These are phyloP conservation scores for Tachina fera DNA, from an alignment of 2,888 invertebrate genomes.

Conservation along the genomic window DNA sequence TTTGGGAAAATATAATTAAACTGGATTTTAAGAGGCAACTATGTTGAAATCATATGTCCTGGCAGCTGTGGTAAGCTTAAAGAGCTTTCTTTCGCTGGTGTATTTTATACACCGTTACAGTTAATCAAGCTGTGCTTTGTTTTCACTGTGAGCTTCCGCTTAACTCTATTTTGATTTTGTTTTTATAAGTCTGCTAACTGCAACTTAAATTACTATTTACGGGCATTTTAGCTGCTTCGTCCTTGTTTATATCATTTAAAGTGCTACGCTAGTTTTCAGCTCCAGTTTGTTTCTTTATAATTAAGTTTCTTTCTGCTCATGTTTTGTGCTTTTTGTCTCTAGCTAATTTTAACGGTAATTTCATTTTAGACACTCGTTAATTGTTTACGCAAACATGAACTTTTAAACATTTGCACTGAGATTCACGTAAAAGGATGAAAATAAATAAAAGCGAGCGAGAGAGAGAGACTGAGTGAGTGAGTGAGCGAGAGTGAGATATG, in stretches of 20 bases:
- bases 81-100: too few relatives aligned
- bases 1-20: too few relatives aligned
- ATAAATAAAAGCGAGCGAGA: background rate
- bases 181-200: background rate
- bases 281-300: background rate
- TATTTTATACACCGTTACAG: too few relatives aligned
- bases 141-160: background rate
- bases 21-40: too few relatives aligned
- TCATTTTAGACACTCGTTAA: conserved; percentile 65
- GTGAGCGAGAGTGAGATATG: background rate
- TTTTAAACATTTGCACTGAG: conserved; percentile 22
- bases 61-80: too few relatives aligned
- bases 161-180: background rate
- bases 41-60: too few relatives aligned
- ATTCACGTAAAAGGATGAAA: conserved; percentile 11
- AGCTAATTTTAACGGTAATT: conserved; percentile 63
- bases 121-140: background rate
- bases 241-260: background rate
- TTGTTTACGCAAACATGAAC: conserved; percentile 66
- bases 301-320: conserved; percentile 1
- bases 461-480: background rate
- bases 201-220: background rate
- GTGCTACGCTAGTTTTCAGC: background rate
- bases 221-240: background rate
- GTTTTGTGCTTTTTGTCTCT: conserved; percentile 30